A percentile compares a stretch with the other conserved stretches of the same genome.
phyloP scores from a whole-genome alignment of 2,113 vertebrate genomes.

The Xerus inauris region DNA sequence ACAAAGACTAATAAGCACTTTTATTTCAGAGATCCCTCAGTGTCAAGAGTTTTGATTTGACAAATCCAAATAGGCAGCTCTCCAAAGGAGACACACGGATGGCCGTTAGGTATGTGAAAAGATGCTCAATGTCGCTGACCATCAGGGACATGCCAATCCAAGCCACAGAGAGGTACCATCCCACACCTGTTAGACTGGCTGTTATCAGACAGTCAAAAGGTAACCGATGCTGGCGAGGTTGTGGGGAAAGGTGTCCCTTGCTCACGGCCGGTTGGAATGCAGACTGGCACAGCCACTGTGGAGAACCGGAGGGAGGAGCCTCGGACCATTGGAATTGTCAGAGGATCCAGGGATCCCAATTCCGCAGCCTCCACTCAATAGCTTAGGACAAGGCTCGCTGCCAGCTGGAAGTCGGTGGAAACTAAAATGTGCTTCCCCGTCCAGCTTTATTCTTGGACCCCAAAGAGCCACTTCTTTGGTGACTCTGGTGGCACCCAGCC shows the following conservation, averaged over 20 bases:
- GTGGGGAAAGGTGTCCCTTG: not conserved
- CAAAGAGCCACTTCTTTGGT: not conserved
- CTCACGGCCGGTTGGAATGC: not conserved
- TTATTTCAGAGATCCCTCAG: not conserved
- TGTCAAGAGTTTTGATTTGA: not conserved
- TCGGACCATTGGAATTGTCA: not conserved
- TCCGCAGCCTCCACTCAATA: too few relatives aligned
- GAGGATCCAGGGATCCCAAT: not conserved
- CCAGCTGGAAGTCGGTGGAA: not conserved
- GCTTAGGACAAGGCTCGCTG: not conserved
- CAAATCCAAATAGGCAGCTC: not conserved
- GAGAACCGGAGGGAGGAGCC: not conserved
- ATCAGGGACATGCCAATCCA: not conserved
- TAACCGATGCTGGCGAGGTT: too few relatives aligned
- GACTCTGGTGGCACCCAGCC: not conserved
- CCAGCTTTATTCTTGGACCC: not conserved
- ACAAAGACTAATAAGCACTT: not conserved
- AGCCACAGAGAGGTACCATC: fast-evolving
- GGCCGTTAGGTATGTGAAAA: too few relatives aligned
- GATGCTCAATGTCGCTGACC: too few relatives aligned
- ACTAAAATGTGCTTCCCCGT: not conserved
- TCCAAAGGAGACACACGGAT: not conserved
- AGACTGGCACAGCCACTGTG: too few relatives aligned
- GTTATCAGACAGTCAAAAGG: too few relatives aligned
- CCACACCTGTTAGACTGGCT: not conserved